Evolutionary conservation across 2,888 invertebrate genomes (phyloP).

Genomic region (Drosophila prolongata): DNA sequence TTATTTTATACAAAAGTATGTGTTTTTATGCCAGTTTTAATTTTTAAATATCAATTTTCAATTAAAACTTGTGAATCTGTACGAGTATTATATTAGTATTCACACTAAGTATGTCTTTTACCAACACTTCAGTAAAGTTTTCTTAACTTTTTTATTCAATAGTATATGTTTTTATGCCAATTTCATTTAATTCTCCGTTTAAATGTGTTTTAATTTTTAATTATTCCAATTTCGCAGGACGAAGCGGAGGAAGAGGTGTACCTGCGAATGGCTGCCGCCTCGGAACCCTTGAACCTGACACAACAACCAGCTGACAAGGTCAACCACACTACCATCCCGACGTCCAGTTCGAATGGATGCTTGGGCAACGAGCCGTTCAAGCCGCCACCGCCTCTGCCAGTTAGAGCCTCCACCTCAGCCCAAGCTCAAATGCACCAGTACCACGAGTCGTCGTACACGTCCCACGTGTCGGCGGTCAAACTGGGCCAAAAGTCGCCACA

Average conservation of each 20-base stretch:
- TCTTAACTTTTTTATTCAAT: no score
- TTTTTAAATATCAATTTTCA: no score
- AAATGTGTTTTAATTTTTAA: not conserved
- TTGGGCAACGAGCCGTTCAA: conserved; percentile 52
- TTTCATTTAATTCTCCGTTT: no score
- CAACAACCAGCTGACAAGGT: conserved; percentile 77
- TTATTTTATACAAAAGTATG: no score
- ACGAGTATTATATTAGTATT: no score
- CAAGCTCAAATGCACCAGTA: conserved; percentile 43
- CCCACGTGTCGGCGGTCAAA: conserved; percentile 58
- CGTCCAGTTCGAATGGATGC: conserved; percentile 8
- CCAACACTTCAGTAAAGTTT: no score
- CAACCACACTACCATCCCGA: conserved; percentile 48
- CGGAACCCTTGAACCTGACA: conserved; percentile 45
- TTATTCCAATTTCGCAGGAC: conserved; percentile 2
- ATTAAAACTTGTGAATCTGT: no score
- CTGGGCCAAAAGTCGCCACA: conserved; percentile 78
- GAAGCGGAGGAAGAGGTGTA: conserved; percentile 24
- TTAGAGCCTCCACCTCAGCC: conserved; percentile 37
- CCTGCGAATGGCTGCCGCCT: conserved; percentile 3
- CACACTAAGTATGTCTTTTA: no score
- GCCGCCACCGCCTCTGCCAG: conserved; percentile 65
- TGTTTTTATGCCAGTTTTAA: no score
- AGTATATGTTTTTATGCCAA: no score
- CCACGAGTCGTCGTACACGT: conserved; percentile 20